phyloP scores from a whole-genome alignment of 2,888 invertebrate species.

The Microchrysa polita region DNA sequence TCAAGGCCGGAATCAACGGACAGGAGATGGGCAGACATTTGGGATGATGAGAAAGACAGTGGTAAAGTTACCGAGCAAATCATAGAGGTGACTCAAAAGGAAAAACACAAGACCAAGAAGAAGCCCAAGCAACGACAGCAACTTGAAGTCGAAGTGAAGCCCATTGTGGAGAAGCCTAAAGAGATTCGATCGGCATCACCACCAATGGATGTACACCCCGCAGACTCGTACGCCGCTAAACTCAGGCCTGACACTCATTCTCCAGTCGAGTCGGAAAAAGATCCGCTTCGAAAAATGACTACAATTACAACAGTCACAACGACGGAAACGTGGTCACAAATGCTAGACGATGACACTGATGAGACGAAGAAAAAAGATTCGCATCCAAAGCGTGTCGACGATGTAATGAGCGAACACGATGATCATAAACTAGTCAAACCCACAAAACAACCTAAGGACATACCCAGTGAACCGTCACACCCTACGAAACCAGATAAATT shows the following conservation, averaged over 20 bases:
- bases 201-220: background rate
- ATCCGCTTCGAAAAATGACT: background rate
- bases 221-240: background rate
- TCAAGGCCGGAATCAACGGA: background rate
- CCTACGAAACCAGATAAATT: slow-evolving; percentile 63
- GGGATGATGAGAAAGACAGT: background rate
- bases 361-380: no score
- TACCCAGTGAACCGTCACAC: slow-evolving; percentile 57
- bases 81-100: background rate
- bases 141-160: background rate
- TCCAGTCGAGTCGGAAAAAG: background rate
- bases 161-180: background rate
- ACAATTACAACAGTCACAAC: background rate
- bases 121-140: background rate
- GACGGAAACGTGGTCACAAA: background rate
- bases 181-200: background rate
- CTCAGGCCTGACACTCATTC: background rate
- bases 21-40: no score
- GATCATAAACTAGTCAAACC: slow-evolving; percentile 43
- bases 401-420: slow-evolving; percentile 64
- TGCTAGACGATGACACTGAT: background rate
- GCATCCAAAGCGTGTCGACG: slow-evolving; percentile 52
- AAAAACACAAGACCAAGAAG: background rate
- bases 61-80: background rate
- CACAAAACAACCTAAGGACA: slow-evolving; percentile 63